These are phyloP conservation scores for Cancer borealis DNA, from an alignment of 2,888 invertebrate species.

Conservation along the genomic window DNA sequence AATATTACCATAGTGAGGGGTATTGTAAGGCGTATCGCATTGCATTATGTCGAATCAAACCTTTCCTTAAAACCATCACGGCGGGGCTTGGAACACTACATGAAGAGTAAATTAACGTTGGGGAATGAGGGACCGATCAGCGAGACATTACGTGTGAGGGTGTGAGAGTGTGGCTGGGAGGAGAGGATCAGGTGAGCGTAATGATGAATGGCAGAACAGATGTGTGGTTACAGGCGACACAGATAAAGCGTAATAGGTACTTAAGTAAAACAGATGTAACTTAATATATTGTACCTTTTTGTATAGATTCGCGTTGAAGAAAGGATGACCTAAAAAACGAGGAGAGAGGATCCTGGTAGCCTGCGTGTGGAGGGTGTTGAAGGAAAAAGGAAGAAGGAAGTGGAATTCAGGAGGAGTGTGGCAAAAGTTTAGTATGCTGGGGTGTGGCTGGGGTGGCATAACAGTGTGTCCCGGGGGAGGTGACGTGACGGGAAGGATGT, in stretches of 20 bases:
- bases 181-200: background rate
- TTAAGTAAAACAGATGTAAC: background rate
- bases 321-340: background rate
- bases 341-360: background rate
- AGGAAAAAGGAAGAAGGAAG: background rate
- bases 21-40: too few species aligned
- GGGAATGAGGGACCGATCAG: background rate
- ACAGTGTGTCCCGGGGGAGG: slow-evolving; percentile 1
- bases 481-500: slow-evolving; percentile 3
- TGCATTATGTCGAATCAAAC: background rate
- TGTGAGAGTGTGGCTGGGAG: background rate
- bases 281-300: background rate
- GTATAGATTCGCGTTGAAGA: too few species aligned
- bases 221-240: background rate
- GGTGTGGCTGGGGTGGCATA: background rate
- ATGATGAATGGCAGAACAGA: background rate
- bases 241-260: background rate
- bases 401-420: background rate
- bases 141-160: background rate
- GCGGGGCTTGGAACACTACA: background rate
- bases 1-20: too few species aligned
- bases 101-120: background rate
- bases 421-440: background rate
- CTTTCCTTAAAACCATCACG: background rate
- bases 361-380: background rate